Evolutionary conservation across 2,797 vertebrate genomes (phyloP).

Genomic region (Falco berigora): DNA sequence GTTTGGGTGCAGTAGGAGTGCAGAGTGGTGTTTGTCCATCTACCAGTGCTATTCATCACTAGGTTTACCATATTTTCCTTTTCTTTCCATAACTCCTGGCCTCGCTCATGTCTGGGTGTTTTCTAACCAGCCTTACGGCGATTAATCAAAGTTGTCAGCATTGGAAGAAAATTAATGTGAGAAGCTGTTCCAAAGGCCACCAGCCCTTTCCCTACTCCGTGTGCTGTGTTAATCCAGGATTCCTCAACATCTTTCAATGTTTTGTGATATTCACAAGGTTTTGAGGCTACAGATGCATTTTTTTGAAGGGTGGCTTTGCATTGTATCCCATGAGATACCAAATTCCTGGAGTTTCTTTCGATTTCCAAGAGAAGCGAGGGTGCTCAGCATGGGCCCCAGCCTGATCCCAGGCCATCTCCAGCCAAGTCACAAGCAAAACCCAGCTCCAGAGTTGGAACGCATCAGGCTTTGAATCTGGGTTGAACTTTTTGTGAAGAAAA

Average conservation of each 20-base stretch:
- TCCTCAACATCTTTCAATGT: conserved; percentile 23
- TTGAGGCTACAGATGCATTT: neutral
- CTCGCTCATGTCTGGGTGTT: conserved; percentile 62
- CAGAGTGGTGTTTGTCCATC: neutral
- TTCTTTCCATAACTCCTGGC: conserved; percentile 58
- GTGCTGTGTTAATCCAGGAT: conserved; percentile 42
- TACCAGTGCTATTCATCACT: conserved; percentile 43
- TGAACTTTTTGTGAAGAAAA: conserved; percentile 19
- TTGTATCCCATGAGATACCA: neutral
- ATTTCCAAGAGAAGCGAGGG: neutral
- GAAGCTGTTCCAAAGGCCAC: conserved; percentile 68
- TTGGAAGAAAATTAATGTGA: conserved; percentile 68
- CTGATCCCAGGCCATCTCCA: neutral
- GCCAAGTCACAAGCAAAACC: neutral
- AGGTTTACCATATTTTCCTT: conserved; percentile 36
- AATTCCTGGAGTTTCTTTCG: neutral
- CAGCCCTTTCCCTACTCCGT: conserved; percentile 16
- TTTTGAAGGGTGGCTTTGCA: neutral
- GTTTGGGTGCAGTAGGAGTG: neutral
- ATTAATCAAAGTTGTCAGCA: conserved; percentile 69
- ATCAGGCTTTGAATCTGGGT: neutral
- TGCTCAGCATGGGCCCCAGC: neutral
- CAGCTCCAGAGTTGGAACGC: neutral
- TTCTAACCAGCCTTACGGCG: conserved; percentile 52
- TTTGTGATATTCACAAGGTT: conserved; percentile 18